Percentiles rank a stretch among this genome's conserved stretches.
Evolutionary conservation across 2,888 invertebrate genomes (phyloP).

Genomic region (Rhagonycha lutea): DNA sequence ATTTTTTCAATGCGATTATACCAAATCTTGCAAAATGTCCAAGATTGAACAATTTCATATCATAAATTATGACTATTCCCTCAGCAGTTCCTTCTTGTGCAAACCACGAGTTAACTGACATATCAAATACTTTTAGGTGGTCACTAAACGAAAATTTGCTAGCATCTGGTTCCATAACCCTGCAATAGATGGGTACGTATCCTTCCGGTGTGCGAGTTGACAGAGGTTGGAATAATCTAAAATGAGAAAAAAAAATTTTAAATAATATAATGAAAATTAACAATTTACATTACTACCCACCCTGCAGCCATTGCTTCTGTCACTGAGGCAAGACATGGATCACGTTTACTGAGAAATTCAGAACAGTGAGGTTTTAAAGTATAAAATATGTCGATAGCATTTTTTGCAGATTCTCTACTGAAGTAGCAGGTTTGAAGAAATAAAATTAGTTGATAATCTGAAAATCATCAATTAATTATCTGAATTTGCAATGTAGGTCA

Average conservation of each 20-base stretch:
- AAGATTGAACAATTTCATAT: slow-evolving; percentile 62
- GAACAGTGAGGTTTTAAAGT: slow-evolving; percentile 66
- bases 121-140: slow-evolving; percentile 58
- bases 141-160: slow-evolving; percentile 62
- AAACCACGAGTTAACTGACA: slow-evolving; percentile 65
- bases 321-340: slow-evolving; percentile 56
- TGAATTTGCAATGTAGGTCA: neutral
- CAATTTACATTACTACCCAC: slow-evolving; percentile 51
- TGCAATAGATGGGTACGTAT: slow-evolving; percentile 41
- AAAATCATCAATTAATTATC: slow-evolving; percentile 9
- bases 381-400: slow-evolving; percentile 67
- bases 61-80: slow-evolving; percentile 66
- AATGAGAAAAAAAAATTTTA: neutral
- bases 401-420: slow-evolving; percentile 67
- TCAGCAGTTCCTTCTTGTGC: slow-evolving; percentile 57
- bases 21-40: slow-evolving; percentile 66
- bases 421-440: slow-evolving; percentile 69
- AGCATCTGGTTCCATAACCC: slow-evolving; percentile 59
- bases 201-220: slow-evolving; percentile 39
- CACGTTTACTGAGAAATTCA: slow-evolving; percentile 63
- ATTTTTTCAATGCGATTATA: slow-evolving; percentile 66
- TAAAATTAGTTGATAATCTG: slow-evolving; percentile 55
- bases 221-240: slow-evolving; percentile 18
- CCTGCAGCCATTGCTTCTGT: slow-evolving; percentile 48
- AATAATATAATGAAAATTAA: neutral